A percentile compares a stretch with the other conserved stretches of the same genome.
phyloP scores from a whole-genome alignment of 2,113 vertebrate species.

The Psilopogon haemacephalus region DNA sequence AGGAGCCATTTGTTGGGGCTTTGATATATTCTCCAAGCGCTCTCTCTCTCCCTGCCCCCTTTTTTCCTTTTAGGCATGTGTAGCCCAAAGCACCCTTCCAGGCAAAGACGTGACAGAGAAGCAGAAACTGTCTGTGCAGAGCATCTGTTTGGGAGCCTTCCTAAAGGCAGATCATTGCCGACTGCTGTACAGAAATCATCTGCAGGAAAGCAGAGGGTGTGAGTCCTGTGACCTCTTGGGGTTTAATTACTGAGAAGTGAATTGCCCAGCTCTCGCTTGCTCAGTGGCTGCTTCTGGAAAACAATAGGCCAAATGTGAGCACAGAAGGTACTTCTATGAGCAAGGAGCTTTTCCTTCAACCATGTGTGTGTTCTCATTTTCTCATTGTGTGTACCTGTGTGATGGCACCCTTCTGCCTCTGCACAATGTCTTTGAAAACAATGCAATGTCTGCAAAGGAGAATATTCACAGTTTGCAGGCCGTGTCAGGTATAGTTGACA shows the following conservation, averaged over 20 bases:
- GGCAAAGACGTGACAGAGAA: background rate
- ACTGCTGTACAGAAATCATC: constrained; percentile 39
- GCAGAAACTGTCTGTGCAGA: background rate
- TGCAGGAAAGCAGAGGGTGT: background rate
- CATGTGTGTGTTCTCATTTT: rapidly evolving
- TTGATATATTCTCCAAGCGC: background rate
- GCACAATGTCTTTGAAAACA: background rate
- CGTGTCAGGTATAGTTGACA: rapidly evolving
- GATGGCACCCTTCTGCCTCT: background rate
- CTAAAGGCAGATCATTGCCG: background rate
- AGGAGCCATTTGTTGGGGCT: background rate
- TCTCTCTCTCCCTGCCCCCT: background rate
- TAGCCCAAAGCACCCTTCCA: background rate
- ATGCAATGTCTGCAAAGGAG: background rate
- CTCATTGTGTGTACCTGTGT: rapidly evolving
- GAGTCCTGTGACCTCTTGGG: background rate
- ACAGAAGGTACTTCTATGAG: background rate
- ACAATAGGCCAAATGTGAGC: rapidly evolving
- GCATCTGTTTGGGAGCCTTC: constrained; percentile 59
- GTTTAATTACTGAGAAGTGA: background rate
- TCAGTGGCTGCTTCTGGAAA: background rate
- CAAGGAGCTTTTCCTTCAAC: background rate
- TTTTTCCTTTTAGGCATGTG: background rate
- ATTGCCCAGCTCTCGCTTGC: background rate
- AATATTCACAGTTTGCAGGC: background rate